Conservation (phyloP, 2,113 vertebrate species). For the Sclerurus mexicanus region DNA sequence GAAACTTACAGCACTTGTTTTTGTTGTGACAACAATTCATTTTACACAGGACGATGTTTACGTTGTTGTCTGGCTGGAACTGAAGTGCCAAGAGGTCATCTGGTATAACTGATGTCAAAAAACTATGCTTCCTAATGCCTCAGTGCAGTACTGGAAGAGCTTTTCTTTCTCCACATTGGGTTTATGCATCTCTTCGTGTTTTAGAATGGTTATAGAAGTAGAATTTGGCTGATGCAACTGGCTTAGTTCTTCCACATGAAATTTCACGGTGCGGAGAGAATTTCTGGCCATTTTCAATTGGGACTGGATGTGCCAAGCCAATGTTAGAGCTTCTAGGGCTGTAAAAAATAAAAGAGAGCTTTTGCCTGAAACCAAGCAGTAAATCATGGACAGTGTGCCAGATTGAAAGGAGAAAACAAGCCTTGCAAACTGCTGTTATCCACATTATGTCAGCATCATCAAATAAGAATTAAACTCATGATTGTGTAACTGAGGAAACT, state of each 20-base stretch:
- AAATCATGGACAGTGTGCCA: background rate
- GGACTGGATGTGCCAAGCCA: background rate
- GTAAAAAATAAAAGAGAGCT: background rate
- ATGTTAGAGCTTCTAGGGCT: background rate
- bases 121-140: background rate
- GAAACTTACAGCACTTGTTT: background rate
- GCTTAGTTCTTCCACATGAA: background rate
- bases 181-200: background rate
- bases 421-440: background rate
- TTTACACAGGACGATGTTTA: rapidly evolving
- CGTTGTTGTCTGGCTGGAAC: rapidly evolving
- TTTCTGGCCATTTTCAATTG: background rate
- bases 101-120: background rate
- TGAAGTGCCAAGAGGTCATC: rapidly evolving
- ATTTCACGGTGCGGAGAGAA: background rate
- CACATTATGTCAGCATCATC: background rate
- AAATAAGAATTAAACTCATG: background rate
- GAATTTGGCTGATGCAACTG: background rate
- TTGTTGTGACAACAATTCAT: background rate
- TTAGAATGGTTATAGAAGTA: background rate
- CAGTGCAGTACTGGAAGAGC: background rate
- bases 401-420: background rate
- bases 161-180: rapidly evolving
- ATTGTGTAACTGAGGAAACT: background rate
- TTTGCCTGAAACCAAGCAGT: background rate